These are phyloP conservation scores for Phyllostomus hastatus DNA, from an alignment of 2,113 vertebrate genomes.

Conservation along the genomic window DNA sequence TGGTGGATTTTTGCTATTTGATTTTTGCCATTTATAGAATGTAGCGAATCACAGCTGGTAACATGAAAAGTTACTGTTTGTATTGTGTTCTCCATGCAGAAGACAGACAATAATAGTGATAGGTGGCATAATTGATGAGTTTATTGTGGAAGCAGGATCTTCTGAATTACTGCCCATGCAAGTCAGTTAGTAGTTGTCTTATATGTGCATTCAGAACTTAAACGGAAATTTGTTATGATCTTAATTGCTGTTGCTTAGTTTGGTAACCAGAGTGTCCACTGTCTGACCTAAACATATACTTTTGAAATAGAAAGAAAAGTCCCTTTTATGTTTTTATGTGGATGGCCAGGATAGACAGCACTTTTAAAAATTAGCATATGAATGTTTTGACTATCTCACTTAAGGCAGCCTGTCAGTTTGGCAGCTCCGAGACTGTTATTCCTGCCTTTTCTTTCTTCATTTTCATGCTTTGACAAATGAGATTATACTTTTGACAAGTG, in stretches of 20 bases:
- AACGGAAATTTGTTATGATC: not conserved
- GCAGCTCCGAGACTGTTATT: conserved; percentile 66
- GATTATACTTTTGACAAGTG: conserved; percentile 74
- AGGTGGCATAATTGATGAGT: not conserved
- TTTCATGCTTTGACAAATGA: conserved; percentile 77
- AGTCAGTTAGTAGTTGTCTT: not conserved
- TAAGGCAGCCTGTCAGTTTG: conserved; percentile 72
- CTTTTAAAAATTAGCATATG: conserved; percentile 69
- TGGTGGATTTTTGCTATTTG: not conserved
- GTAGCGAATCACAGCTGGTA: not conserved
- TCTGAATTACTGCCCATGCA: not conserved
- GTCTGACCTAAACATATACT: not conserved
- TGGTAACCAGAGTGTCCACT: not conserved
- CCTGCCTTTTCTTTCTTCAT: conserved; percentile 65
- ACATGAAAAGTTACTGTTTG: not conserved
- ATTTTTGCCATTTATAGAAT: not conserved
- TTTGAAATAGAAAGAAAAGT: conserved; percentile 44
- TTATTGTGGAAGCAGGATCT: not conserved
- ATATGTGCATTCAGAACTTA: not conserved
- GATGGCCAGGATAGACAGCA: conserved; percentile 58
- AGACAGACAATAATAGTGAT: not conserved
- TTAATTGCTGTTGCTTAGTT: conserved; percentile 36
- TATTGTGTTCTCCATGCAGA: not conserved
- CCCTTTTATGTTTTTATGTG: conserved; percentile 26
- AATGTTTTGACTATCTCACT: conserved; percentile 73